Conservation (phyloP, 2,888 invertebrate species). For the Polylopha cassiicola region DNA sequence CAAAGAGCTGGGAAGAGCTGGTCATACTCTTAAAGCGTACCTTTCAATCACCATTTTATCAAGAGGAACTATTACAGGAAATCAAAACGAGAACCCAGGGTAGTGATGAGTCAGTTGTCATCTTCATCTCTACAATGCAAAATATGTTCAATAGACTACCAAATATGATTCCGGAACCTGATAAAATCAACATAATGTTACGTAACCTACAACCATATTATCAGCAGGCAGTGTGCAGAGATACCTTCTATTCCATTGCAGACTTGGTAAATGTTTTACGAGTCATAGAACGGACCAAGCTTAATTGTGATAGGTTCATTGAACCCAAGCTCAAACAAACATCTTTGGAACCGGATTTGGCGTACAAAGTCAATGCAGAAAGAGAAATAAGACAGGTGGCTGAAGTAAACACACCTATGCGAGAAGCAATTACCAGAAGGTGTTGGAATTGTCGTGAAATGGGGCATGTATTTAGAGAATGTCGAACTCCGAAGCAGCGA, state of each 20-base stretch:
- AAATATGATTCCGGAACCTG: neutral
- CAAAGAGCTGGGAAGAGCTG: neutral
- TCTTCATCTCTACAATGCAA: neutral
- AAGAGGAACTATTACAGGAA: neutral
- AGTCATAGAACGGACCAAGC: constrained; percentile 1
- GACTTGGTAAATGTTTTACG: neutral
- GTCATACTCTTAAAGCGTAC: neutral
- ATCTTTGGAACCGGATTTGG: neutral
- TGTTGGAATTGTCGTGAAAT: constrained; percentile 2
- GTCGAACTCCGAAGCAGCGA: neutral
- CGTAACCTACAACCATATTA: constrained; percentile 2
- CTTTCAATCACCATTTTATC: neutral
- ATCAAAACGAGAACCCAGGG: neutral
- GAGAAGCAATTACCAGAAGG: neutral
- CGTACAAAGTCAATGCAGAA: neutral
- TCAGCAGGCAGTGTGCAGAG: constrained; percentile 1
- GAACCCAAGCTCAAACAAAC: neutral
- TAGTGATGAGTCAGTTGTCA: neutral
- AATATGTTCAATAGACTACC: neutral
- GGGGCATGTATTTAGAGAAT: neutral
- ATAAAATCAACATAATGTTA: neutral
- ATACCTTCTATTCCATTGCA: neutral
- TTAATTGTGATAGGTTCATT: neutral
- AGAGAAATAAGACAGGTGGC: neutral
- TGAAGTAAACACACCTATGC: neutral